Base-by-base conservation (phyloP, 2,888 invertebrate species). In the Amiota mariae region DNA sequence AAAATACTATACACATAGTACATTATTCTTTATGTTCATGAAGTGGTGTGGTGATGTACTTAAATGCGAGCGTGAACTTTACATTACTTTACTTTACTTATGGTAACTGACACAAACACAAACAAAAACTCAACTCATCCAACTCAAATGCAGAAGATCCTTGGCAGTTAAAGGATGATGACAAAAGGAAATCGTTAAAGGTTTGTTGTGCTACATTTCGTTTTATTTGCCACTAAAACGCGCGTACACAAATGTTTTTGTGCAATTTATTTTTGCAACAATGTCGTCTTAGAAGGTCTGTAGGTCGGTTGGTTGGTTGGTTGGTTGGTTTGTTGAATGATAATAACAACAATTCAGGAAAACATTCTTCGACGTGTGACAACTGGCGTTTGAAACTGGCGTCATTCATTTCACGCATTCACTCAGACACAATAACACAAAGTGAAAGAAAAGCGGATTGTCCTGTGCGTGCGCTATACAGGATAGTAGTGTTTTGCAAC, bases 401-500 rank as follows among this genome's bases (percentile, higher is more conserved):
- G 36, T 54, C 67, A 68, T 68, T 68, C 67, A 68, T 51, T 68
- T 68, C 3, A 68, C 48, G 9, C 67, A 68, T 11, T 51, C 24
- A 49, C 18, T 51, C 63, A 36, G 36, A 46, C n/a, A 2, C 51
- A 12, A 18, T 48, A 15, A 59, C 59, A 18, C 24, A n/a, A 20
- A 18, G 18, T 12, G 18, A 59, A 15, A 20, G 12, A n/a, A n/a
- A 12, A 54, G 15, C 20, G 48, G 9, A 2, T n/a, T 36, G 20
- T 24, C 46, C 36, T 36, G 75, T 76, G 36, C 36, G 36, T 36
- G 3, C 6, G 36, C 36, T 36, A 36, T 36, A 36, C 36, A 36
- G 36, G 36, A 36, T 77, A 78, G 84, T 81, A 81, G 82, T 82
- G 84, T 85, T 84, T 85, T 81, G 81, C 81, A 80, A 86, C 84